Evolutionary conservation across 1,140 invertebrate genomes (phyloP), one percentile per base, ranked within the genome.

Genomic region (Branchinecta lynchi): DNA sequence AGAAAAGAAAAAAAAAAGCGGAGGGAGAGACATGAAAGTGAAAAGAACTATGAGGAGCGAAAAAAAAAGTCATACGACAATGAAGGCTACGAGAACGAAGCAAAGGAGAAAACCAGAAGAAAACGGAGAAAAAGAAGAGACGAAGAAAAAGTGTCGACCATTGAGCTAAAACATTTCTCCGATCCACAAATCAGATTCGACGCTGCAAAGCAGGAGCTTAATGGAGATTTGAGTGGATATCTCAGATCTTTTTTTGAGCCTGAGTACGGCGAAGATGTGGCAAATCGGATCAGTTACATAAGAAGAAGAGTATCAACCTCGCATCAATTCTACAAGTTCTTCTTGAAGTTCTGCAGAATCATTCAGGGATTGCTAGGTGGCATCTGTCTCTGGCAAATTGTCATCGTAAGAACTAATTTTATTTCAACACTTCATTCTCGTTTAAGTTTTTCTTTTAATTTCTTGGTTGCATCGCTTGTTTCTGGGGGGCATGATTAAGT

Each of bases 141-240:
- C 17, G 51, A 60, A 60, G 51, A 20, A 60, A 60, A 60, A 60
- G 51, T 60, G 51, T 60, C 51, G 17, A 60, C 51, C 12, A 60
- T 60, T 60, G 51, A 60, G 51, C 51, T 60, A 20, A 60, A 60
- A 20, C 51, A 60, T 60, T 60, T 60, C 17, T 15, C 12, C 51
- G 51, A 60, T 60, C 17, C 51, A 15, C 17, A 12, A 6, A 12
- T 60, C 1, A 60, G 17, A 60, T 60, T 15, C 17, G 51, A 60
- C 51, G 6, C 51, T 60, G 17, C 51, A 60, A 60, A 60, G 17
- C 51, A 60, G 6, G 51, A 60, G 17, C 12, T 60, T 3, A 60
- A 60, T 60, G 51, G 51, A 60, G 51, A 60, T 60, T 60, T 60
- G 51, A 60, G 51, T 60, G 12, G 17, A 12, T 60, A 60, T 60